Conservation (phyloP, 2,797 vertebrate species). For the Sebastes vulpes region DNA sequence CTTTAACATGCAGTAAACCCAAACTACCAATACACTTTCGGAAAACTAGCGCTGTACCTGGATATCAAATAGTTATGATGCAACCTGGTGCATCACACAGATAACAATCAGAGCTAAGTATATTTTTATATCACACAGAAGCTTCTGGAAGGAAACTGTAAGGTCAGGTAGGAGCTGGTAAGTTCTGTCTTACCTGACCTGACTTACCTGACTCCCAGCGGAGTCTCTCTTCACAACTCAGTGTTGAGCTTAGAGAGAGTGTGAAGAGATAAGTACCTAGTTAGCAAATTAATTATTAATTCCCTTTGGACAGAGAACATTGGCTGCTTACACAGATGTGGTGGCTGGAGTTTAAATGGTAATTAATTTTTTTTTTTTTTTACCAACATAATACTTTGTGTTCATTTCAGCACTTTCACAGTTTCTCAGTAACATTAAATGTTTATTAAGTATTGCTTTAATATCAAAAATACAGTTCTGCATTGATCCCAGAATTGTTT, state of each 20-base stretch:
- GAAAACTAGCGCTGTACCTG: background rate
- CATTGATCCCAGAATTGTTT: background rate
- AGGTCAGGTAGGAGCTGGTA: background rate
- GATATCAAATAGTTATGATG: background rate
- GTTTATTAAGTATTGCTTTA: background rate
- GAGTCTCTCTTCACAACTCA: background rate
- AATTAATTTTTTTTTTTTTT: background rate
- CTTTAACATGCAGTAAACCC: background rate
- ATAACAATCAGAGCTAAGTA: background rate
- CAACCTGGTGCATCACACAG: background rate
- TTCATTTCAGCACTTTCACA: background rate
- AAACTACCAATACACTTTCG: background rate
- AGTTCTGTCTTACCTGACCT: background rate
- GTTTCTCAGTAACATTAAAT: background rate
- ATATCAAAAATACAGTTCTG: background rate
- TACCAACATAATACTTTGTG: background rate
- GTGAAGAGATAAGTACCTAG: background rate
- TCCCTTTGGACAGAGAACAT: background rate
- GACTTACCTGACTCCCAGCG: background rate
- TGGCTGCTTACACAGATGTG: background rate
- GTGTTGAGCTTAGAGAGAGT: background rate
- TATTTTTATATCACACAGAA: background rate
- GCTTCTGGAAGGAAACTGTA: background rate
- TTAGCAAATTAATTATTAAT: slow-evolving; percentile 2
- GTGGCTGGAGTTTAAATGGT: background rate